Percentiles rank a stretch among this genome's conserved stretches.
phyloP scores from a whole-genome alignment of 1,140 invertebrate species.

The Drosophila pectinifera region DNA sequence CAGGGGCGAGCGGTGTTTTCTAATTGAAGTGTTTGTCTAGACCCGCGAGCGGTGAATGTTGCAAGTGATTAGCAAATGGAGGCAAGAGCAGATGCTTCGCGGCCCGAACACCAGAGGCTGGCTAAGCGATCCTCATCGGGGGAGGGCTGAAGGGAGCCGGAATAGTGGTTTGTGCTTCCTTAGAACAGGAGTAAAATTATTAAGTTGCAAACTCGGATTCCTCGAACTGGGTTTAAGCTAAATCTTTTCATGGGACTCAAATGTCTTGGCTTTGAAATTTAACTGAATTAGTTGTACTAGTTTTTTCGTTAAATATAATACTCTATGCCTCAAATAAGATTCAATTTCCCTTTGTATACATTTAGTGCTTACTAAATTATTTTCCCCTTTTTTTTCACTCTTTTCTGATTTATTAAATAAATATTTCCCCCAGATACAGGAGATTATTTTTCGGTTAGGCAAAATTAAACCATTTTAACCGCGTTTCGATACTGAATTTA shows the following conservation, averaged over 20 bases:
- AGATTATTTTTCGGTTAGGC: no score
- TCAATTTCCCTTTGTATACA: no score
- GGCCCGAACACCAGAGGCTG: constrained; percentile 6
- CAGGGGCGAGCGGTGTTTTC: constrained; percentile 29
- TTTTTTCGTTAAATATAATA: no score
- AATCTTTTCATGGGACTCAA: neutral
- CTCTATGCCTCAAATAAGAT: no score
- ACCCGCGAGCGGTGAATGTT: constrained; percentile 64
- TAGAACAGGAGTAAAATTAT: neutral
- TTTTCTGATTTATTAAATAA: no score
- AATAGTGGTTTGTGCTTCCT: neutral
- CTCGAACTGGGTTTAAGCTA: neutral
- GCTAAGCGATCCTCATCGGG: neutral
- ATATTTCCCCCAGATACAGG: no score
- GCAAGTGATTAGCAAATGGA: constrained; percentile 64
- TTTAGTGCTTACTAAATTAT: no score
- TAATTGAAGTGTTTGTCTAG: constrained; percentile 72
- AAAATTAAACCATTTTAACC: no score
- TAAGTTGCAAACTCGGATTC: neutral
- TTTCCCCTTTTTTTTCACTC: no score
- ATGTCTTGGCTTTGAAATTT: no score
- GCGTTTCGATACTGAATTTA: no score
- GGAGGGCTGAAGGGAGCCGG: neutral
- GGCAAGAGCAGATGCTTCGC: constrained; percentile 12
- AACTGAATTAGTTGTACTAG: no score